Percentiles rank a stretch among this genome's conserved stretches.
Conservation (phyloP, 1,140 invertebrate genomes). For the Drosophila orosa region DNA sequence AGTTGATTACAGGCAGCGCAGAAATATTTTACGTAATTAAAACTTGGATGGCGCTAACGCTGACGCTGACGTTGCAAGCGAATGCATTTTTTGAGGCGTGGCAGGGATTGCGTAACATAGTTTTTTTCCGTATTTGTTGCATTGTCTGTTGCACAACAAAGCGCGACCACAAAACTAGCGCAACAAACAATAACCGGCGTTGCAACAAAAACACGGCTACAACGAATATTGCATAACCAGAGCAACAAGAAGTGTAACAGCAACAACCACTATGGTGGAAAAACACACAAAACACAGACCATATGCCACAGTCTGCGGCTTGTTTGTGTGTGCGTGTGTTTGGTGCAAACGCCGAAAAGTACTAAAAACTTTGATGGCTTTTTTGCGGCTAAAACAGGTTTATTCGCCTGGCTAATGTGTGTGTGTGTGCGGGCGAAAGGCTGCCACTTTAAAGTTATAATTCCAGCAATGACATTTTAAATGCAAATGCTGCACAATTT, state of each 20-base stretch:
- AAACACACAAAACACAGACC: conserved; percentile 38
- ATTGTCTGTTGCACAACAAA: conserved; percentile 73
- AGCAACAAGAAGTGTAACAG: conserved; percentile 32
- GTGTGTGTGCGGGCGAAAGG: conserved; percentile 11
- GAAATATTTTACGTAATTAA: conserved; percentile 83
- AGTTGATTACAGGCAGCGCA: conserved; percentile 75
- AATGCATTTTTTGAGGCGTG: conserved; percentile 27
- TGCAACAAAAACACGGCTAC: conserved; percentile 21
- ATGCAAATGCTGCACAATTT: conserved; percentile 63
- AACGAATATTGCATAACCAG: conserved; percentile 44
- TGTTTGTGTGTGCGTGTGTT: conserved; percentile 46
- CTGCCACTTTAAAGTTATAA: conserved; percentile 62
- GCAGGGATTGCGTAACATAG: conserved; percentile 28
- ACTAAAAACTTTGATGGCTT: conserved; percentile 53
- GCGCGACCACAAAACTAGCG: conserved; percentile 71
- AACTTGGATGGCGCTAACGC: conserved; percentile 65
- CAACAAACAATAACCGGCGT: conserved; percentile 65
- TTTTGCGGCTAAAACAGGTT: conserved; percentile 37
- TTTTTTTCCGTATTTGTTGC: conserved; percentile 21
- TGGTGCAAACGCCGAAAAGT: conserved; percentile 17
- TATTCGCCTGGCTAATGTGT: conserved; percentile 31
- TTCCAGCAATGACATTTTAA: conserved; percentile 51
- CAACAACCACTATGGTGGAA: conserved; percentile 4
- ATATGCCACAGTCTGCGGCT: conserved; percentile 74
- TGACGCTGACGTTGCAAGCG: conserved; percentile 48